phyloP scores from a whole-genome alignment of 2,888 invertebrate genomes.

The Drosophila limbata region DNA sequence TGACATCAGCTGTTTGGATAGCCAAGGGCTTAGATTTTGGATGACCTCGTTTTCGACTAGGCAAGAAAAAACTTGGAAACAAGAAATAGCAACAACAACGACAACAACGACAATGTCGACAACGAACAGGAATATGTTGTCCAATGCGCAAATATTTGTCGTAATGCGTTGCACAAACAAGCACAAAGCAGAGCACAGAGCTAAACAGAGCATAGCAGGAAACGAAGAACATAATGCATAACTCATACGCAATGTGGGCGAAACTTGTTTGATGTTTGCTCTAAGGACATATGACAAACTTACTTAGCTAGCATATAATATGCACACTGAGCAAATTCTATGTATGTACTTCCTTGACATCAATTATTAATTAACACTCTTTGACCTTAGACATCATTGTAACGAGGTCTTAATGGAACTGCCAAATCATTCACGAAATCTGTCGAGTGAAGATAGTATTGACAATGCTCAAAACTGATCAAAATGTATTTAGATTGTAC shows the following conservation, averaged over 20 bases:
- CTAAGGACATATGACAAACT: slow-evolving; percentile 43
- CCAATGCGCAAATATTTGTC: slow-evolving; percentile 74
- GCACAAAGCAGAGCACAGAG: slow-evolving; percentile 27
- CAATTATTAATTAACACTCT: slow-evolving; percentile 34
- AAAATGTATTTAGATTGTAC: neutral
- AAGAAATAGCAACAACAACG: slow-evolving; percentile 29
- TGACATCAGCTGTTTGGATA: slow-evolving; percentile 75
- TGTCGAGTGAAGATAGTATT: neutral
- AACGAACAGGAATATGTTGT: slow-evolving; percentile 65
- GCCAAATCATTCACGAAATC: neutral
- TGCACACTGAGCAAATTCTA: slow-evolving; percentile 37
- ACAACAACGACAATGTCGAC: slow-evolving; percentile 32
- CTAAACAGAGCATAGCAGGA: slow-evolving; percentile 35
- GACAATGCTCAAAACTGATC: neutral
- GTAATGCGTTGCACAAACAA: slow-evolving; percentile 71
- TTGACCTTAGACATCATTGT: neutral
- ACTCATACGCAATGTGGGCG: slow-evolving; percentile 59
- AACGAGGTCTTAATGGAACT: neutral
- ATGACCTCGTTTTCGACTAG: slow-evolving; percentile 66
- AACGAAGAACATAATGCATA: slow-evolving; percentile 52
- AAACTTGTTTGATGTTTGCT: slow-evolving; percentile 53
- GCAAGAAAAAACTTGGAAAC: slow-evolving; percentile 49
- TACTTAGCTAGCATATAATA: slow-evolving; percentile 50
- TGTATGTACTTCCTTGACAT: slow-evolving; percentile 3
- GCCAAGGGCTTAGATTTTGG: slow-evolving; percentile 71